Conservation (phyloP, 2,797 vertebrate genomes). For the Trematomus bernacchii region DNA sequence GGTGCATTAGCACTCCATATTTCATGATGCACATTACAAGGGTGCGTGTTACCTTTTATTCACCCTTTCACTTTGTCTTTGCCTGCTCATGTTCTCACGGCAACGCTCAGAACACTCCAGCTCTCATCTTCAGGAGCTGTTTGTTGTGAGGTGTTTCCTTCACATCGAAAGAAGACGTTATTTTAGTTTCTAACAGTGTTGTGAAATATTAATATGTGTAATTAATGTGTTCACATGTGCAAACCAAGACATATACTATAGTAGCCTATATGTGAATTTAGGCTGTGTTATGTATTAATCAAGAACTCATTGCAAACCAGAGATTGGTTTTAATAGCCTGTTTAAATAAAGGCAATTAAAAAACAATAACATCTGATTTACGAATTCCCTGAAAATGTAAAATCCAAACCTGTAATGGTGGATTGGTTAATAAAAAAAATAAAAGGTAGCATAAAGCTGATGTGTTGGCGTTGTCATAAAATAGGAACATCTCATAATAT, state of each 20-base stretch:
- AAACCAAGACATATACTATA: background rate
- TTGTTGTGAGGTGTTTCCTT: background rate
- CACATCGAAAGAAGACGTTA: background rate
- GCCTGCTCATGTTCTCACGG: slow-evolving; percentile 11
- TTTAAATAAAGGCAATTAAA: no score
- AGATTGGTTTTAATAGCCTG: no score
- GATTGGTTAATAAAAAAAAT: no score
- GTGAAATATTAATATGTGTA: background rate
- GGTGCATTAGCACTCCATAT: slow-evolving; percentile 76
- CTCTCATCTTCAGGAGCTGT: slow-evolving; percentile 18
- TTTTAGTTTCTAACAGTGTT: background rate
- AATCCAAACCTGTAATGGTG: no score
- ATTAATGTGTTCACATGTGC: background rate
- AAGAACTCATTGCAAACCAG: no score
- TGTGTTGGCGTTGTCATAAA: no score
- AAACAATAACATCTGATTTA: no score
- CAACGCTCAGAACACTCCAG: background rate
- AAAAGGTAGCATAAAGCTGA: no score
- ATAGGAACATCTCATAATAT: background rate
- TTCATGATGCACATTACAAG: slow-evolving; percentile 69
- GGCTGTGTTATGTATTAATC: no score
- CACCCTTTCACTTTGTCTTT: slow-evolving; percentile 12
- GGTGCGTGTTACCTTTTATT: slow-evolving; percentile 53
- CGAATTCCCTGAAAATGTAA: no score
- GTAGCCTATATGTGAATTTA: background rate